Conservation (phyloP, 2,113 vertebrate species). For the Phylloscopus trochiloides region DNA sequence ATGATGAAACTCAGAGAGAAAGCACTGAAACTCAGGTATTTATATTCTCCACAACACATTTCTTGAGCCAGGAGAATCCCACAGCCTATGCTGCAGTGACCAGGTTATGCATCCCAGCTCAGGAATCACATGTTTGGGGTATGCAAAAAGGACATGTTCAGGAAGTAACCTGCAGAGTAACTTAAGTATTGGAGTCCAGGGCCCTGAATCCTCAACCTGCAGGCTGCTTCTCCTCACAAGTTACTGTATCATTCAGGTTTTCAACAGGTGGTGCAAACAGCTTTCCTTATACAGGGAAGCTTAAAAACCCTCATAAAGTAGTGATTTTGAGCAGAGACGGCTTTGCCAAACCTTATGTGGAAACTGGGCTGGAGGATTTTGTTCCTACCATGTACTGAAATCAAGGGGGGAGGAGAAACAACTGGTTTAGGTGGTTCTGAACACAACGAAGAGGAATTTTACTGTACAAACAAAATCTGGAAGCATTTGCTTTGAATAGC, state of each 20-base stretch:
- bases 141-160: background rate
- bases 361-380: background rate
- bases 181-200: background rate
- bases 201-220: background rate
- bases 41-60: background rate
- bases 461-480: background rate
- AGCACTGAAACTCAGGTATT: background rate
- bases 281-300: background rate
- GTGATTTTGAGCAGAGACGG: background rate
- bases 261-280: background rate
- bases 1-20: background rate
- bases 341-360: background rate
- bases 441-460: background rate
- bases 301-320: background rate
- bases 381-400: background rate
- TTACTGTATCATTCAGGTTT: background rate
- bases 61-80: background rate
- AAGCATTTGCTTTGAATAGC: background rate
- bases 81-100: fast-evolving
- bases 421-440: background rate
- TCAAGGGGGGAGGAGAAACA: background rate
- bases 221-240: background rate
- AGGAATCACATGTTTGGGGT: fast-evolving
- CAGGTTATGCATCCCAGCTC: fast-evolving
- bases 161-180: background rate